Base-by-base conservation (phyloP, 2,888 invertebrate genomes). In the Parapristionchus giblindavisi region DNA sequence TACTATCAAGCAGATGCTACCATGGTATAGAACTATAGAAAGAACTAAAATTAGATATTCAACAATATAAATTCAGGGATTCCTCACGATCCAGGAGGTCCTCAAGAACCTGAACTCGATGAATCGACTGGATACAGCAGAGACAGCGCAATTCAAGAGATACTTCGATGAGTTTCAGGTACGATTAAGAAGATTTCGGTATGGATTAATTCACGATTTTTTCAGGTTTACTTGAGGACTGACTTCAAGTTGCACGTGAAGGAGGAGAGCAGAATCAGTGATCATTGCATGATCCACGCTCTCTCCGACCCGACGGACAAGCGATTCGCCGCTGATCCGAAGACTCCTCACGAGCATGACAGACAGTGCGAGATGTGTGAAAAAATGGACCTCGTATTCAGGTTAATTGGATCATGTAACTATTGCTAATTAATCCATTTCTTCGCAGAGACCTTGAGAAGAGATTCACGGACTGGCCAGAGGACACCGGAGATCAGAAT, bases 171-270 rank as follows among this genome's bases (percentile, higher is more conserved):
- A 56, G 56, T 2, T 27, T 58, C 34, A 34, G 17, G 29, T 58
- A 14, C n/a, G n/a, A n/a, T n/a, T n/a, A n/a, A n/a, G n/a, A n/a
- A n/a, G n/a, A n/a, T n/a, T n/a, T n/a, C n/a, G n/a, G n/a, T n/a
- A n/a, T n/a, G n/a, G n/a, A n/a, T n/a, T n/a, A n/a, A n/a, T n/a
- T n/a, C n/a, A n/a, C n/a, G n/a, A n/a, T n/a, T n/a, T n/a, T n/a
- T n/a, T n/a, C n/a, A n/a, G n/a, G n/a, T n/a, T n/a, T 77, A 77
- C 58, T 27, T 77, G 3, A 3, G 74, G 56, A 70, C 70, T 0
- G 77, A 77, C 34, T 77, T 40, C 40, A 27, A 63, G 17, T 11
- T 77, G 27, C 75, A 77, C 24, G 32, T 76, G 8, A 77, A 77
- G n/a, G 6, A 36, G 8, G 48, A 34, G 3, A 60, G 61, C 24